These are phyloP conservation scores for Leptarthrus brevirostris DNA, from an alignment of 2,888 invertebrate species.

Conservation along the genomic window DNA sequence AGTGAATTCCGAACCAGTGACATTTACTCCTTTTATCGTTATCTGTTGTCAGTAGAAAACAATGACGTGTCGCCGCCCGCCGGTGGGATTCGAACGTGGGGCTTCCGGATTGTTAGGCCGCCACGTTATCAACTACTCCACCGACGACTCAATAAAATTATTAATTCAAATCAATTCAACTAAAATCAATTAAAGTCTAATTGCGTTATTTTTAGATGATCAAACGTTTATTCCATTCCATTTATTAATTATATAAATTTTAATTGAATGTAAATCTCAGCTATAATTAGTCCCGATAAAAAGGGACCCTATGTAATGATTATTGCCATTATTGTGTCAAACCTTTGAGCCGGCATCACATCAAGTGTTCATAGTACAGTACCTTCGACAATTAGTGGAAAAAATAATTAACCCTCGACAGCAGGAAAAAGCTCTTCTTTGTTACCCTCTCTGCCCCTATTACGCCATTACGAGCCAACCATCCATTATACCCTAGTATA, in stretches of 20 bases:
- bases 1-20: too few relatives aligned
- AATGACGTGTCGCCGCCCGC: too few relatives aligned
- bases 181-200: too few relatives aligned
- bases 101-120: too few relatives aligned
- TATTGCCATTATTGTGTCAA: not conserved
- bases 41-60: too few relatives aligned
- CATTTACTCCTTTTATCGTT: too few relatives aligned
- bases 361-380: conserved; percentile 8
- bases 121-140: too few relatives aligned
- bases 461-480: not conserved
- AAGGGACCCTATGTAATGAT: not conserved
- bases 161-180: too few relatives aligned
- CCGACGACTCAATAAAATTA: too few relatives aligned
- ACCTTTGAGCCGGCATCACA: not conserved
- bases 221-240: too few relatives aligned
- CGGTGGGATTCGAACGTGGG: too few relatives aligned
- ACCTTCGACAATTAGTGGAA: conserved; percentile 13
- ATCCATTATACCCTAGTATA: not conserved
- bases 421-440: not conserved
- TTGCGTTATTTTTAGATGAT: too few relatives aligned
- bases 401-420: conserved; percentile 39
- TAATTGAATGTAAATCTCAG: conserved; percentile 13
- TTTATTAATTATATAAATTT: conserved; percentile 1
- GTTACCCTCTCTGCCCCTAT: not conserved
- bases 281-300: conserved; percentile 9